phyloP scores from a whole-genome alignment of 2,888 invertebrate genomes.

The Hedya salicella region DNA sequence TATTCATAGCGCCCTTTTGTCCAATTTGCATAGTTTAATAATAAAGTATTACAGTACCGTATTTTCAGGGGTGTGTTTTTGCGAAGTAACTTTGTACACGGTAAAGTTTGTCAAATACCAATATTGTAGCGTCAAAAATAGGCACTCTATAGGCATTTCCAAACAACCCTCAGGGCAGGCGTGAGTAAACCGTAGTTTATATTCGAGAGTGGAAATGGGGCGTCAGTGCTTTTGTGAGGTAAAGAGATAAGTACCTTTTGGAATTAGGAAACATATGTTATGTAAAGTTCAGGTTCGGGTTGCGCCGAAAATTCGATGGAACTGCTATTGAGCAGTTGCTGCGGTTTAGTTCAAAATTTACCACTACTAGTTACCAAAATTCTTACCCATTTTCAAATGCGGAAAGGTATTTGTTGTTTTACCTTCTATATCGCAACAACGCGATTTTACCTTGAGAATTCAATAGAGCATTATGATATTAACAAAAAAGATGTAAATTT shows the following conservation, averaged over 20 bases:
- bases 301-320: constrained; percentile 16
- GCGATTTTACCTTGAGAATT: too few species aligned
- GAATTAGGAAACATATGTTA: background rate
- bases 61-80: background rate
- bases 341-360: constrained; percentile 8
- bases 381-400: too few species aligned
- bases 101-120: background rate
- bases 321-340: constrained; percentile 15
- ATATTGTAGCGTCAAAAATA: background rate
- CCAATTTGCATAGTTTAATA: too few species aligned
- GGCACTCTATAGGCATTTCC: background rate
- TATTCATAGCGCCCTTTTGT: too few species aligned
- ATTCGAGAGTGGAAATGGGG: background rate
- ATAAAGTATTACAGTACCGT: background rate
- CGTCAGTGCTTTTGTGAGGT: background rate
- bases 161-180: background rate
- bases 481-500: too few species aligned
- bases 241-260: background rate
- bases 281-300: constrained; percentile 8
- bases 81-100: too few species aligned
- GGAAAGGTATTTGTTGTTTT: too few species aligned
- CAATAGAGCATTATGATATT: too few species aligned
- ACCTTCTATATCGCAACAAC: too few species aligned
- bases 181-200: background rate
- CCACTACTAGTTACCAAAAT: constrained; percentile 24